phyloP scores from a whole-genome alignment of 2,888 invertebrate genomes.

The Leptura quadrifasciata region DNA sequence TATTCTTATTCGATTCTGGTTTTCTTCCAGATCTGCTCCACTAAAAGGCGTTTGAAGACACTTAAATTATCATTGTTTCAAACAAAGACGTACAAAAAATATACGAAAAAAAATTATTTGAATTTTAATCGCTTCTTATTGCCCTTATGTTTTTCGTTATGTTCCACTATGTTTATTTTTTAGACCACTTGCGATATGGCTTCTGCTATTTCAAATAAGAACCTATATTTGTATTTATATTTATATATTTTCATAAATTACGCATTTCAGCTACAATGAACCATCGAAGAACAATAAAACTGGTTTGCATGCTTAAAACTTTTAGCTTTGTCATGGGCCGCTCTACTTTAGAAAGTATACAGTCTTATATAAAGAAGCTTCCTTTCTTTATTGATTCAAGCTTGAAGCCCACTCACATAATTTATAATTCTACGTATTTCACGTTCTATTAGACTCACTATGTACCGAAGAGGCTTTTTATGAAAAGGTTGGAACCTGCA shows the following conservation, averaged over 20 bases:
- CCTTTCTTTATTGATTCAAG: constrained; percentile 11
- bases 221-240: too few species aligned
- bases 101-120: too few species aligned
- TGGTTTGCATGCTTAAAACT: not conserved
- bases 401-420: constrained; percentile 10
- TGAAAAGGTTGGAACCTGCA: constrained; percentile 11
- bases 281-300: constrained; percentile 5
- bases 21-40: too few species aligned
- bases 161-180: too few species aligned
- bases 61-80: too few species aligned
- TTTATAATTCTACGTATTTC: constrained; percentile 18
- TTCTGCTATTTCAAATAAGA: too few species aligned
- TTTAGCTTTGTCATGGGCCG: not conserved
- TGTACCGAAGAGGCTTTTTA: not conserved
- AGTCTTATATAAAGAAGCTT: constrained; percentile 6
- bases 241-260: not conserved
- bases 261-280: not conserved
- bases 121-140: too few species aligned
- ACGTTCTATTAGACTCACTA: constrained; percentile 27
- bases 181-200: too few species aligned
- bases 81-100: too few species aligned
- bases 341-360: constrained; percentile 7
- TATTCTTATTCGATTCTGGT: too few species aligned
- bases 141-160: too few species aligned
- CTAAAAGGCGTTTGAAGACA: too few species aligned